Percentiles rank a stretch among this genome's conserved stretches.
phyloP scores from a whole-genome alignment of 2,113 vertebrate genomes.

The Phaethornis superciliosus region DNA sequence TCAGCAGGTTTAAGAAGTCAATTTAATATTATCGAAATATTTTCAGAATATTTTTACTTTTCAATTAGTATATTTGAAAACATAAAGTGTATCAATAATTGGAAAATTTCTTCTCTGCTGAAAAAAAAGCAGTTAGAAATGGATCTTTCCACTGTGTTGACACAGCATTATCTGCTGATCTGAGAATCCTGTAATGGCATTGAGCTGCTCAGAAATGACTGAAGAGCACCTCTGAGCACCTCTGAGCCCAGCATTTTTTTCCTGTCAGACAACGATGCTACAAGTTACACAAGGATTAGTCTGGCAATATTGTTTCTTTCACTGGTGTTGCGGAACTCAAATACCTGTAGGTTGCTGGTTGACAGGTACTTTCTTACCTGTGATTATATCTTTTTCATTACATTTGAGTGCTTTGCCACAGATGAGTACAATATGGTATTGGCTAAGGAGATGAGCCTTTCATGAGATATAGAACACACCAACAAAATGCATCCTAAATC shows the following conservation, averaged over 20 bases:
- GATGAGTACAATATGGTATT: slow-evolving; percentile 29
- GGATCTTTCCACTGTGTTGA: background rate
- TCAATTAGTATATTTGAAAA: background rate
- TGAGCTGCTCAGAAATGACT: background rate
- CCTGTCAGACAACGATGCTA: background rate
- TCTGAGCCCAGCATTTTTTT: background rate
- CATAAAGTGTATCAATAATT: background rate
- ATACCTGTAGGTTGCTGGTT: background rate
- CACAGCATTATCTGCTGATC: background rate
- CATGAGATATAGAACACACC: slow-evolving; percentile 57
- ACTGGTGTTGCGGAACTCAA: rapidly evolving
- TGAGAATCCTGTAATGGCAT: background rate
- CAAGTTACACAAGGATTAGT: background rate
- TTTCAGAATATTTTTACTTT: background rate
- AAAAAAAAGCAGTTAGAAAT: background rate
- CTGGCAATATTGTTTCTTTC: background rate
- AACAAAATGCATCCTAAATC: slow-evolving; percentile 62
- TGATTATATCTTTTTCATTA: slow-evolving; percentile 43
- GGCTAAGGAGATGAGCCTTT: slow-evolving; percentile 52
- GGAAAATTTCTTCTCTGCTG: background rate
- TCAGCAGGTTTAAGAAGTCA: background rate
- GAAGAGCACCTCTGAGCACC: background rate
- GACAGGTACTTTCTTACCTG: background rate
- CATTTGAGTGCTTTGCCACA: slow-evolving; percentile 49
- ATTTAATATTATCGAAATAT: background rate